A percentile compares a stretch with the other conserved stretches of the same genome.
Conservation (phyloP, 2,797 vertebrate species). For the Gobio occitaniae region DNA sequence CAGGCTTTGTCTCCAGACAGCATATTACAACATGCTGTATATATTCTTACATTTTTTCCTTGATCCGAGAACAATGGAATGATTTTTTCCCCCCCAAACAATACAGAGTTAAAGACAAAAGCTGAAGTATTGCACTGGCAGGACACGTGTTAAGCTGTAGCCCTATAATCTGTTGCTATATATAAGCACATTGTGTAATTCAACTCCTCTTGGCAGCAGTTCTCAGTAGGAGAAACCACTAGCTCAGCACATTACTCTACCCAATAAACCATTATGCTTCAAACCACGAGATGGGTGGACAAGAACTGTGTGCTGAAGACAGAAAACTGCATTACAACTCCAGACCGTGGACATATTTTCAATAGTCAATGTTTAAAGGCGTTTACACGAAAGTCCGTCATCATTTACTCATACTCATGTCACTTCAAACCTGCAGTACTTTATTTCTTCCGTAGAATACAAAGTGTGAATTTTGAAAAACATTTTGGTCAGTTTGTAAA, state of each 20-base stretch:
- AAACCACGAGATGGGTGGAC: conserved; percentile 77
- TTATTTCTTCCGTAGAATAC: not conserved
- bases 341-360: conserved; percentile 60
- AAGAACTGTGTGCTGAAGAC: conserved; percentile 66
- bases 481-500: not conserved
- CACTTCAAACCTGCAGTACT: not conserved
- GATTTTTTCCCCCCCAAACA: not conserved
- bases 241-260: conserved; percentile 81
- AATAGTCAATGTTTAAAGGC: conserved; percentile 7
- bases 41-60: not conserved
- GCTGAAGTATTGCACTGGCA: not conserved
- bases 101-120: conserved; percentile 8
- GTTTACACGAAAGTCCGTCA: not conserved
- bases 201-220: conserved; percentile 73
- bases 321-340: conserved; percentile 47
- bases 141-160: conserved; percentile 8
- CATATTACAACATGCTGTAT: not conserved
- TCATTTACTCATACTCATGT: not conserved
- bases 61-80: not conserved
- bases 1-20: not conserved
- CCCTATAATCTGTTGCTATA: conserved; percentile 54
- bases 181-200: conserved; percentile 71
- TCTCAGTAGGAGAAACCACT: conserved; percentile 73
- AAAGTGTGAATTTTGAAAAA: no score
- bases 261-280: conserved; percentile 81